Evolutionary conservation across 2,797 vertebrate genomes (phyloP).

Genomic region (Manis pentadactyla): DNA sequence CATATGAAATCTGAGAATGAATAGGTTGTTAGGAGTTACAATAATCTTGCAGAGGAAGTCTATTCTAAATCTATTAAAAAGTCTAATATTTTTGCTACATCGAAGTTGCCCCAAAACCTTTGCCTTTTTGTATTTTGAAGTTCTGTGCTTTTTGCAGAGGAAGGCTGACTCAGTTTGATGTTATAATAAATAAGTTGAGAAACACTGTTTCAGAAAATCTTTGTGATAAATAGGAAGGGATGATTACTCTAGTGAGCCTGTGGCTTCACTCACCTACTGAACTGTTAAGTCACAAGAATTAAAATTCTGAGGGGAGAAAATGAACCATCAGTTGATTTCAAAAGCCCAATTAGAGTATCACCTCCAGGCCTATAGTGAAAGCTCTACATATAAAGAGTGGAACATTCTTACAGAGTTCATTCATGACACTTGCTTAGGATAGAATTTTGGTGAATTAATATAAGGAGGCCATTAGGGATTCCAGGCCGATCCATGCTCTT

Average conservation of each 20-base stretch:
- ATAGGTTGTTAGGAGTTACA: background rate
- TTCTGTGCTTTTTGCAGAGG: conserved; percentile 2
- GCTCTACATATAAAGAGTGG: conserved; percentile 56
- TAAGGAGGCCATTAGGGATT: conserved; percentile 11
- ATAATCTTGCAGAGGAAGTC: background rate
- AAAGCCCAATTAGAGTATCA: conserved; percentile 73
- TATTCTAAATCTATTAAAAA: background rate
- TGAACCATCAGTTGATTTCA: conserved; percentile 73
- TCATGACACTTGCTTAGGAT: conserved; percentile 48
- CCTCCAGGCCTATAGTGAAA: conserved; percentile 74
- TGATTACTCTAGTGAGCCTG: background rate
- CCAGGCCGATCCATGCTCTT: background rate
- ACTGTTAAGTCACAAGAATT: conserved; percentile 48
- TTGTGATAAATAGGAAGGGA: conserved; percentile 27
- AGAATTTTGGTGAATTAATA: conserved; percentile 74
- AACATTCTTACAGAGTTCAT: conserved; percentile 58
- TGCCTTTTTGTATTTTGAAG: conserved; percentile 35
- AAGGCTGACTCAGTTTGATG: background rate
- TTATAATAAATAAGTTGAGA: conserved; percentile 27
- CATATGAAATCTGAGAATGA: background rate
- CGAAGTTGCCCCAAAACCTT: background rate
- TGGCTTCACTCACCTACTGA: background rate
- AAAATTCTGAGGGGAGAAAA: conserved; percentile 65
- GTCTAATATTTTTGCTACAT: background rate
- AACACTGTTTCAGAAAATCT: conserved; percentile 27